Conservation (phyloP, 2,888 invertebrate species). For the Lapara coniferarum region DNA sequence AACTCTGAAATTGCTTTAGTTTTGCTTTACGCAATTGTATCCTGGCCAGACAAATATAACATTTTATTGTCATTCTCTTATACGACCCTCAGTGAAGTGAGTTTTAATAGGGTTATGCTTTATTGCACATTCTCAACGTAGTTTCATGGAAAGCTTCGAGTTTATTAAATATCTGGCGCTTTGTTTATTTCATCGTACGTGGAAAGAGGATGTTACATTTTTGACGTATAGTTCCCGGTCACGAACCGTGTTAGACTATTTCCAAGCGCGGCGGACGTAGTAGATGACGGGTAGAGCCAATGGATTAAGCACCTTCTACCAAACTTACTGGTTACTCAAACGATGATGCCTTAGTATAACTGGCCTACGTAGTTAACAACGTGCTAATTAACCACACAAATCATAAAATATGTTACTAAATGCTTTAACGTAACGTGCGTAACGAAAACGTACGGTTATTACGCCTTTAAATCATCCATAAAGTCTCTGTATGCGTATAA, state of each 20-base stretch:
- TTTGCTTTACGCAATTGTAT: background rate
- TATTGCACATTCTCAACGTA: slow-evolving; percentile 11
- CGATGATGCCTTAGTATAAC: background rate
- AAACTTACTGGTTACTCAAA: too few relatives aligned
- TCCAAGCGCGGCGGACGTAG: background rate
- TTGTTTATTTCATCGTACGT: background rate
- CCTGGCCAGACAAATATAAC: slow-evolving; percentile 18
- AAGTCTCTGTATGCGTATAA: background rate
- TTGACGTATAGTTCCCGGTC: background rate
- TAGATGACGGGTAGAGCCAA: too few relatives aligned
- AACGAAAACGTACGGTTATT: background rate
- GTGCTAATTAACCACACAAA: background rate
- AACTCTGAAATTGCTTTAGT: too few relatives aligned
- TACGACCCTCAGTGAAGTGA: background rate
- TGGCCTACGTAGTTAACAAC: background rate
- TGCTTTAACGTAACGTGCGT: background rate
- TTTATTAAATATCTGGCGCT: slow-evolving; percentile 4
- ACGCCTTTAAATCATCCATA: background rate
- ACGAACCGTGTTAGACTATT: background rate
- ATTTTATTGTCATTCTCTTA: slow-evolving; percentile 18
- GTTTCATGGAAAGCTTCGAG: background rate
- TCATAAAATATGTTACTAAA: background rate
- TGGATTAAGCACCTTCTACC: too few relatives aligned
- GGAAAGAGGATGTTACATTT: background rate
- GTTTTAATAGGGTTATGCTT: slow-evolving; percentile 19